Conservation (phyloP, 2,797 vertebrate species). For the Falco peregrinus region DNA sequence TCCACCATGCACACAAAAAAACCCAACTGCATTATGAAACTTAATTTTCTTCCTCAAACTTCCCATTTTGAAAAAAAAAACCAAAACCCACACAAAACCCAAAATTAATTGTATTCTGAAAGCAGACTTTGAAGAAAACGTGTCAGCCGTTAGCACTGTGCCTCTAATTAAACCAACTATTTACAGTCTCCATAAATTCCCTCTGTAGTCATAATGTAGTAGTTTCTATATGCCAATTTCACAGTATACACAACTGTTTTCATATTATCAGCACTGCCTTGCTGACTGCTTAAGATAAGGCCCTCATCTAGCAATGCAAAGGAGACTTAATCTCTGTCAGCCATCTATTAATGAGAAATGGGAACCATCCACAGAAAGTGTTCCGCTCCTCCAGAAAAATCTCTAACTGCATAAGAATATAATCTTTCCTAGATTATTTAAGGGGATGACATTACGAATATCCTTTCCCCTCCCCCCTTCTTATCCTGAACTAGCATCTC, state of each 20-base stretch:
- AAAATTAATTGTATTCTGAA: neutral
- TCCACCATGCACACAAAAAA: neutral
- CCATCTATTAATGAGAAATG: neutral
- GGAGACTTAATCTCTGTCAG: neutral
- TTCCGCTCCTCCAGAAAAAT: neutral
- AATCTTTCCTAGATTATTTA: neutral
- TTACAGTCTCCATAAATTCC: neutral
- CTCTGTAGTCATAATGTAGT: neutral
- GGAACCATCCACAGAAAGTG: neutral
- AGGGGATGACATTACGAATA: neutral
- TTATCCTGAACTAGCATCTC: neutral
- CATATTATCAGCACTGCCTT: constrained; percentile 1
- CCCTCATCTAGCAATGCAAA: neutral
- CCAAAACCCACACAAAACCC: too few relatives aligned
- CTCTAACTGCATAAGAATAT: neutral
- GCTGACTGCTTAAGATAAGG: constrained; percentile 31
- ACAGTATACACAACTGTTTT: neutral
- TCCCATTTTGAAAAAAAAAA: neutral
- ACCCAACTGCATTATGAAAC: neutral
- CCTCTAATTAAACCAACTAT: constrained; percentile 38
- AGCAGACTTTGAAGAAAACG: neutral
- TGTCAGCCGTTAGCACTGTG: neutral
- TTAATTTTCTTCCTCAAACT: neutral
- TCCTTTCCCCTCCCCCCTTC: neutral
- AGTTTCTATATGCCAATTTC: constrained; percentile 6